Evolutionary conservation across 2,797 vertebrate species (phyloP), one percentile per base, ranked within the genome.

Genomic region (Epinephelus awoara): DNA sequence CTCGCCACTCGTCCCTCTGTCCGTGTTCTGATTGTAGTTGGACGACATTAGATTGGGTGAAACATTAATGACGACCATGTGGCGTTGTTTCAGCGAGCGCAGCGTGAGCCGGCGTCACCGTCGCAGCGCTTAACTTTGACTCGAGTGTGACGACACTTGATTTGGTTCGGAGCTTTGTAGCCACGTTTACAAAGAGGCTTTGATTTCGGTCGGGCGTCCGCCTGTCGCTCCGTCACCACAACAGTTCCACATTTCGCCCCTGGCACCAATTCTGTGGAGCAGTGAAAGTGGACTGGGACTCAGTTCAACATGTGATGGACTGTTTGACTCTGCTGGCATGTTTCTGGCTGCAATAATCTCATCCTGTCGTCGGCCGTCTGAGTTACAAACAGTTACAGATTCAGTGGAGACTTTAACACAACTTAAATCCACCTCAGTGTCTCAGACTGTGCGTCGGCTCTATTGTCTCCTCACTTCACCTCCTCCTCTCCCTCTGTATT

Each of bases 121-220:
- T n/a, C 38, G 51, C 12, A 0, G 23, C 2, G 6, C 40, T 77
- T 61, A 6, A 12, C 27, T 44, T 17, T 2, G 27, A 68, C 23
- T 29, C 1, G 23, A 69, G 57, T 4, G 67, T 18, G 72, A 71
- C 6, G 19, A 29, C 58, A 4, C 14, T 54, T 25, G 19, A 59
- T 59, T 76, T 5, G n/a, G 42, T 12, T 67, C 9, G 19, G 11
- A 69, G 64, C 69, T 79, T 65, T 57, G 50, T 18, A n/a, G 34
- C 8, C 5, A 51, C 13, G 8, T 27, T 65, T 21, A 67, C 64
- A 73, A 61, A 75, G 34, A 2, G 42, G 13, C 75, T 85, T 86
- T 87, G 78, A 84, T 84, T 85, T 76, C 2, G 2, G 4, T 13
- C n/a, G 49, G 56, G n/a, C 19, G 51, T 66, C 61, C 1, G 54